Evolutionary conservation across 2,888 invertebrate genomes (phyloP).

Genomic region (Standfussiana lucernea): DNA sequence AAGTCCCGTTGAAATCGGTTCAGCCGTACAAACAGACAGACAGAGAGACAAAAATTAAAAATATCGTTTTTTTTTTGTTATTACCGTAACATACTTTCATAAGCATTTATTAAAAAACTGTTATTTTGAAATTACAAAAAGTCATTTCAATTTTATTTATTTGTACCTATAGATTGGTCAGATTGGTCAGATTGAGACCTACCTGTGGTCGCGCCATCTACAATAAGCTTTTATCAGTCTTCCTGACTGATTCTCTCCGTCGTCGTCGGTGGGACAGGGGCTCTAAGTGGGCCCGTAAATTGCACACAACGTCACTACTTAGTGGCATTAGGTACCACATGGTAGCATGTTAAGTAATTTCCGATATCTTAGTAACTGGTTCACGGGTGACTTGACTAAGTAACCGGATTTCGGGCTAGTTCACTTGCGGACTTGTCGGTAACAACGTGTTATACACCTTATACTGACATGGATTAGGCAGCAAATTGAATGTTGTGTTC

Average conservation of each 20-base stretch:
- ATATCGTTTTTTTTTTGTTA: too few relatives aligned
- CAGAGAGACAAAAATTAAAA: too few relatives aligned
- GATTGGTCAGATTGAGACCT: neutral
- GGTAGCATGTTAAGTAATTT: slow-evolving; percentile 64
- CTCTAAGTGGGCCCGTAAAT: slow-evolving; percentile 57
- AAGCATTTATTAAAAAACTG: too few relatives aligned
- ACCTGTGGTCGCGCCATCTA: neutral
- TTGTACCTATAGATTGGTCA: too few relatives aligned
- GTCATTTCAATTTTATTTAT: too few relatives aligned
- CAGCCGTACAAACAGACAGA: too few relatives aligned
- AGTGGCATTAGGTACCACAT: slow-evolving; percentile 53
- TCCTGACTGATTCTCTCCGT: neutral
- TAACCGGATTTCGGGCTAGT: slow-evolving; percentile 24
- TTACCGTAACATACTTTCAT: too few relatives aligned
- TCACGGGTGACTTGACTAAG: slow-evolving; percentile 42
- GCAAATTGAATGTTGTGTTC: neutral
- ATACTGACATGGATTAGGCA: neutral
- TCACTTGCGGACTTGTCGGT: neutral
- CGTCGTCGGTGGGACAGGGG: neutral
- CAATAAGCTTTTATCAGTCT: neutral
- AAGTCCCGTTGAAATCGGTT: too few relatives aligned
- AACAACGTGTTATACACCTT: neutral
- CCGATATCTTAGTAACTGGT: slow-evolving; percentile 59
- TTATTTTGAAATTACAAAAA: too few relatives aligned
- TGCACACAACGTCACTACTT: slow-evolving; percentile 56